phyloP scores from a whole-genome alignment of 2,113 vertebrate genomes.

The Castor canadensis region DNA sequence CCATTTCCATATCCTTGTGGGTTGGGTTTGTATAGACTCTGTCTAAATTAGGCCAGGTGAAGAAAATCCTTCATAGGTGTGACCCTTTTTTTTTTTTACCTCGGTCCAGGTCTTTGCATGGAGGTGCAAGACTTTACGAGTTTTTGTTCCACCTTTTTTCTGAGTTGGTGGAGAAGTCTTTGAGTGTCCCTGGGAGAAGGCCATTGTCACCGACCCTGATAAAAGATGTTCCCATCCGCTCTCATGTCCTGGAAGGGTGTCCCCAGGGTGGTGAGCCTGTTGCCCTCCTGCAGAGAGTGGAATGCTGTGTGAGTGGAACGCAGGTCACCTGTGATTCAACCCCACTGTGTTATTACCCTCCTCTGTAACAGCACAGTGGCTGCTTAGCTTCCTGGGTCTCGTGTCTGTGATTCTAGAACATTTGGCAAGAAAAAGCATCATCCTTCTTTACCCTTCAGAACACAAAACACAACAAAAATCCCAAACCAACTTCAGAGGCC shows the following conservation, averaged over 20 bases:
- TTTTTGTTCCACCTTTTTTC: not conserved
- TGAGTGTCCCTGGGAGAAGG: not conserved
- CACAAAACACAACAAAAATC: slow-evolving; percentile 27
- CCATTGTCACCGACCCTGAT: not conserved
- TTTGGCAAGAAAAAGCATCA: not conserved
- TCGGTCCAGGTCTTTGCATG: not conserved
- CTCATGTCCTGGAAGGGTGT: accelerated
- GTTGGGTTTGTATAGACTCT: not conserved
- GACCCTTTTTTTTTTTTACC: not conserved
- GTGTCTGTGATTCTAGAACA: not conserved
- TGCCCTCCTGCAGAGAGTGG: accelerated
- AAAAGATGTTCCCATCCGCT: not conserved
- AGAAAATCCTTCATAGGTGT: not conserved
- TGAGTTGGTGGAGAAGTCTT: not conserved
- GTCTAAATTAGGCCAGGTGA: not conserved
- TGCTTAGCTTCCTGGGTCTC: not conserved
- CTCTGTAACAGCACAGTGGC: not conserved
- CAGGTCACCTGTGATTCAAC: not conserved
- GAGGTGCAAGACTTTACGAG: not conserved
- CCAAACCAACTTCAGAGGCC: slow-evolving; percentile 50
- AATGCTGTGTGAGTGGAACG: accelerated
- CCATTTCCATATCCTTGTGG: not conserved
- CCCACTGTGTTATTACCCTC: not conserved
- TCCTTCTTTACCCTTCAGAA: not conserved
- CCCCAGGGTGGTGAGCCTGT: accelerated